Evolutionary conservation across 2,113 vertebrate genomes (phyloP).

Genomic region (Takifugu bimaculatus): DNA sequence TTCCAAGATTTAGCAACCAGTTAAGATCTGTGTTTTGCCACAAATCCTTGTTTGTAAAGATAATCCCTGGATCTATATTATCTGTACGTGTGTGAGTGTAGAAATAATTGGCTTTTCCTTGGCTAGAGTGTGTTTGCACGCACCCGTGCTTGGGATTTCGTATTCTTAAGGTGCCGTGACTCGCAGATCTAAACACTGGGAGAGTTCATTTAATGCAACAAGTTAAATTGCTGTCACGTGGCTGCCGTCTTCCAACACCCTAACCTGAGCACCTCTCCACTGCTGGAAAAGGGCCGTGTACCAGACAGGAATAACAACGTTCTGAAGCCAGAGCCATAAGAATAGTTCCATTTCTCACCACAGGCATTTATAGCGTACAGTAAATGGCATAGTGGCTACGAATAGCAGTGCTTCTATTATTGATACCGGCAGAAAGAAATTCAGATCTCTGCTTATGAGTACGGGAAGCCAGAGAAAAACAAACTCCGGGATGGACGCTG

Average conservation of each 20-base stretch:
- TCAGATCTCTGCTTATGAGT: constrained; percentile 25
- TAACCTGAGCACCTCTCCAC: constrained; percentile 40
- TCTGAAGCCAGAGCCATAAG: constrained; percentile 22
- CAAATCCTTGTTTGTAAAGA: constrained; percentile 35
- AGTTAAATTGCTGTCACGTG: constrained; percentile 40
- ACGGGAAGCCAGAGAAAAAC: constrained; percentile 30
- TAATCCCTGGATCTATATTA: constrained; percentile 33
- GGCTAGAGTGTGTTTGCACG: constrained; percentile 15
- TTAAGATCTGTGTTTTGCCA: constrained; percentile 10
- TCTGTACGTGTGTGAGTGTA: background rate
- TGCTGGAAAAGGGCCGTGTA: constrained; percentile 26
- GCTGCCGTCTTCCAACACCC: constrained; percentile 53
- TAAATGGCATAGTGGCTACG: constrained; percentile 8
- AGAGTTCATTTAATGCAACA: constrained; percentile 48
- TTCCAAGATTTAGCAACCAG: background rate
- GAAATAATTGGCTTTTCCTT: constrained; percentile 19
- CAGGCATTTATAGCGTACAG: constrained; percentile 13
- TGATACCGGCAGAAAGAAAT: constrained; percentile 28
- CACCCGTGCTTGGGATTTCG: constrained; percentile 26
- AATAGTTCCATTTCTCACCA: constrained; percentile 31
- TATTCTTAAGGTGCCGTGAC: constrained; percentile 28
- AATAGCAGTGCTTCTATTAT: constrained; percentile 42
- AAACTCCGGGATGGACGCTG: constrained; percentile 43
- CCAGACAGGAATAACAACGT: constrained; percentile 34
- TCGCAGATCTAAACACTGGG: constrained; percentile 34